Evolutionary conservation across 2,797 vertebrate species (phyloP).

Genomic region (Catostomus latipinnis): DNA sequence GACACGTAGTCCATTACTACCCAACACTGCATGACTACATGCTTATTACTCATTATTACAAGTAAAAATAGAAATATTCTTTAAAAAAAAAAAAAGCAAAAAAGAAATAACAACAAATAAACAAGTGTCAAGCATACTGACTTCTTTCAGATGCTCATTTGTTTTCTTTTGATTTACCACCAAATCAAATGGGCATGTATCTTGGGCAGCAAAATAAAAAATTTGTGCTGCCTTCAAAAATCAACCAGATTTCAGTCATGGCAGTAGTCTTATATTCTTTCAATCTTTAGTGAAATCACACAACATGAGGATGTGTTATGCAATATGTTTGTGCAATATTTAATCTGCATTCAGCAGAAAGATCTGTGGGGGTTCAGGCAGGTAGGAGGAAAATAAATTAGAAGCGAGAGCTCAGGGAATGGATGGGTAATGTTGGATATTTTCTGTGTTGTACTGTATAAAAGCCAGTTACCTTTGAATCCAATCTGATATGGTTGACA

Average conservation of each 20-base stretch:
- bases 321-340: conserved; percentile 55
- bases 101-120: too few relatives aligned
- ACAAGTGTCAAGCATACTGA: too few relatives aligned
- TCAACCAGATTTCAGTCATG: too few relatives aligned
- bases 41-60: too few relatives aligned
- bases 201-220: not conserved
- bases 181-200: not conserved
- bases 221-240: too few relatives aligned
- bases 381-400: conserved; percentile 37
- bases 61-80: too few relatives aligned
- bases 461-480: conserved; percentile 1
- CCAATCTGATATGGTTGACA: not conserved
- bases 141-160: too few relatives aligned
- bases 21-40: too few relatives aligned
- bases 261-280: not conserved
- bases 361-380: conserved; percentile 44
- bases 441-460: not conserved
- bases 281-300: conserved; percentile 46
- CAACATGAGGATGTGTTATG: conserved; percentile 46
- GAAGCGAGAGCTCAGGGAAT: conserved; percentile 44
- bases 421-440: conserved; percentile 31
- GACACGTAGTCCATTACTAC: too few relatives aligned
- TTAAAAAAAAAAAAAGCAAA: too few relatives aligned
- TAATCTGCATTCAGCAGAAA: conserved; percentile 56
- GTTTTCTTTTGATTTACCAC: too few relatives aligned